Evolutionary conservation across 2,113 vertebrate species (phyloP).

Genomic region (Chroicocephalus ridibundus): DNA sequence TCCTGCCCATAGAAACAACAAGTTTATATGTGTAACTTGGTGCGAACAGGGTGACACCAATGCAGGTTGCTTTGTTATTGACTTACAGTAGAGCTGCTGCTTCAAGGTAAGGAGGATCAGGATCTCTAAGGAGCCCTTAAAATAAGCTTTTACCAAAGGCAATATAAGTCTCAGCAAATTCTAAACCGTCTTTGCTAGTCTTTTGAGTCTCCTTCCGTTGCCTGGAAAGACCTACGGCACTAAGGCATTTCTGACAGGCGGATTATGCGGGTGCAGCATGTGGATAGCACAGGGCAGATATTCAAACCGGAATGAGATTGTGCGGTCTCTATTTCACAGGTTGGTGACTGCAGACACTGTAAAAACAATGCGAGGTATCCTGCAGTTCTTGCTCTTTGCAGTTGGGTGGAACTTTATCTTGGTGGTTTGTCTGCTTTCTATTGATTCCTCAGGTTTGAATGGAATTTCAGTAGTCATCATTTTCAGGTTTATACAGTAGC

Average conservation of each 20-base stretch:
- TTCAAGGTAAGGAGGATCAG: neutral
- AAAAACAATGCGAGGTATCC: constrained; percentile 8
- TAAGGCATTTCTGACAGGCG: neutral
- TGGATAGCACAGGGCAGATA: neutral
- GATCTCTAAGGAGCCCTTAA: neutral
- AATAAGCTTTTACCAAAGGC: neutral
- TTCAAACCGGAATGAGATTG: neutral
- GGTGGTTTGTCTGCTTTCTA: constrained; percentile 15
- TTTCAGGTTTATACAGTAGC: constrained; percentile 1
- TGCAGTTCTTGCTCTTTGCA: neutral
- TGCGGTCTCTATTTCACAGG: neutral
- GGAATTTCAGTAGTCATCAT: constrained; percentile 39
- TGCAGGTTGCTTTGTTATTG: neutral
- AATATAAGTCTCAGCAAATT: neutral
- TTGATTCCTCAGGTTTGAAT: constrained; percentile 27
- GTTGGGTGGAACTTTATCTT: constrained; percentile 29
- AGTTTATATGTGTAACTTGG: neutral
- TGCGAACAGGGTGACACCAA: neutral
- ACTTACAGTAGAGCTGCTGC: neutral
- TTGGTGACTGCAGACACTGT: neutral
- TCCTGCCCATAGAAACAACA: neutral
- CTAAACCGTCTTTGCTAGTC: neutral
- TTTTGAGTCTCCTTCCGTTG: neutral
- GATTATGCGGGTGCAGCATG: neutral
- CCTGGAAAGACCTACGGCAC: neutral